Conservation (phyloP, 2,113 vertebrate species). For the Dicaeum eximium region DNA sequence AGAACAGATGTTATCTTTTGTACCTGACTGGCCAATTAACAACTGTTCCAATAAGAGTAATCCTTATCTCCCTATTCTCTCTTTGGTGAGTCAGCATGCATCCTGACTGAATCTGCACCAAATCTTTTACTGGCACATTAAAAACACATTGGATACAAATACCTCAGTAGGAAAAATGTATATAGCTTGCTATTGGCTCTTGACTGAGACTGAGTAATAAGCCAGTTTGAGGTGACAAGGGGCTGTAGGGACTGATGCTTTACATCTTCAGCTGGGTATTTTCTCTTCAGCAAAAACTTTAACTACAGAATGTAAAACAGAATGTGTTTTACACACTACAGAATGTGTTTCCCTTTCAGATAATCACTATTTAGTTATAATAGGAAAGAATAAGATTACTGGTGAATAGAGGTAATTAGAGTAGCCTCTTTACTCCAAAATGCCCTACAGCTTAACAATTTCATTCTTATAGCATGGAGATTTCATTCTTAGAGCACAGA, state of each 20-base stretch:
- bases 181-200: background rate
- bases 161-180: background rate
- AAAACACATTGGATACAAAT: background rate
- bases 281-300: background rate
- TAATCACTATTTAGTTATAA: background rate
- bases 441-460: background rate
- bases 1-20: conserved; percentile 24
- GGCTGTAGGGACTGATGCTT: background rate
- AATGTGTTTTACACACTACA: no score
- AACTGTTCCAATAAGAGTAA: background rate
- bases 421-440: background rate
- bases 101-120: background rate
- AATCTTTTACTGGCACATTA: background rate
- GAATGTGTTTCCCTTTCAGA: background rate
- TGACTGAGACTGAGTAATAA: background rate
- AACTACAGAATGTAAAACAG: background rate
- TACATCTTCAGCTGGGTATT: fast-evolving
- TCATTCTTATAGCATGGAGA: background rate
- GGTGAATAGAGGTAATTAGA: background rate
- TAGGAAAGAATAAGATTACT: background rate
- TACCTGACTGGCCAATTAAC: conserved; percentile 27
- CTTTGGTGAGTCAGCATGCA: background rate
- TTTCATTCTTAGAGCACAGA: background rate
- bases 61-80: background rate
- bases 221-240: background rate